Percentiles rank a stretch among this genome's conserved stretches.
Evolutionary conservation across 2,888 invertebrate species (phyloP).

Genomic region (Sminthurinus aureus): DNA sequence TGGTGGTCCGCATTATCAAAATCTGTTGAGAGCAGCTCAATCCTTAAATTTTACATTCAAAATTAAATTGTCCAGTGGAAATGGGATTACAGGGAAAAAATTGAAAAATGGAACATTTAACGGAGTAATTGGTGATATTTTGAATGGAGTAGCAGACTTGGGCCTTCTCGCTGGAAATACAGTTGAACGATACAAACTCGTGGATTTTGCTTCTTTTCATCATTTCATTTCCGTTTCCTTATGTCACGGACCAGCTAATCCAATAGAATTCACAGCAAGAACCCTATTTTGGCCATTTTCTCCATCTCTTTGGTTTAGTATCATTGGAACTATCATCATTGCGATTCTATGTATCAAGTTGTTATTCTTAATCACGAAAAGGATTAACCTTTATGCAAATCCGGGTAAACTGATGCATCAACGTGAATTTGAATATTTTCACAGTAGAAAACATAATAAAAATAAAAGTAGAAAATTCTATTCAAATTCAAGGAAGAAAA

Average conservation of each 20-base stretch:
- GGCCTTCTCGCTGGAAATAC: neutral
- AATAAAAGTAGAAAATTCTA: neutral
- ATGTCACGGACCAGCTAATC: neutral
- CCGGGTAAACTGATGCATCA: neutral
- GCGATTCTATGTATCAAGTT: neutral
- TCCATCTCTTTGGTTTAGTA: neutral
- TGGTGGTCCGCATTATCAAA: neutral
- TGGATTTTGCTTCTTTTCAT: neutral
- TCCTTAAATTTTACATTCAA: conserved; percentile 28
- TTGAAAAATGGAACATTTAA: conserved; percentile 38
- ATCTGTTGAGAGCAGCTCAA: neutral
- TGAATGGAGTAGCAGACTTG: neutral
- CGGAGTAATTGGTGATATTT: conserved; percentile 34
- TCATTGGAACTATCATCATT: neutral
- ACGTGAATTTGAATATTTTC: no score
- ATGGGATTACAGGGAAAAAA: conserved; percentile 26
- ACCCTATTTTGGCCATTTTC: neutral
- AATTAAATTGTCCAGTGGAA: conserved; percentile 23
- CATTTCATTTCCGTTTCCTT: neutral
- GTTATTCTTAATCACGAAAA: neutral
- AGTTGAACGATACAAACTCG: neutral
- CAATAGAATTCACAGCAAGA: neutral
- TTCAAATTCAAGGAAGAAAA: neutral
- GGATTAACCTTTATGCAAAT: no score
- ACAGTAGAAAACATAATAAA: neutral